These are phyloP conservation scores for Malthinus flaveolus DNA, from an alignment of 2,888 invertebrate species.

Conservation along the genomic window DNA sequence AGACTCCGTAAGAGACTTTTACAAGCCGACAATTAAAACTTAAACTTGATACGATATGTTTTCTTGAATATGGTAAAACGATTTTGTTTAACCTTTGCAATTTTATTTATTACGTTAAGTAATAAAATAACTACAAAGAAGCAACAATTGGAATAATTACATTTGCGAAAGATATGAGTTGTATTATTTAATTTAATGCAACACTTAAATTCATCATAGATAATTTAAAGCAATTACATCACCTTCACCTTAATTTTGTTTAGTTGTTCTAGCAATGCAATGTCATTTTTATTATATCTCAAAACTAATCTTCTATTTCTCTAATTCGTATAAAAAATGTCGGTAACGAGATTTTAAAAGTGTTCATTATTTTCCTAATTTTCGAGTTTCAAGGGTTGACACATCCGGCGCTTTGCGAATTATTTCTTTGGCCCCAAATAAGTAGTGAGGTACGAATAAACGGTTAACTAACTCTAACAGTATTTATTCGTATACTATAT, in stretches of 20 bases:
- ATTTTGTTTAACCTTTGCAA: too few relatives aligned
- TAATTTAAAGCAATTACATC: conserved; percentile 46
- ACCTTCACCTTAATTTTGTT: conserved; percentile 46
- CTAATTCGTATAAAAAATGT: conserved; percentile 15
- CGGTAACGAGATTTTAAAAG: conserved; percentile 10
- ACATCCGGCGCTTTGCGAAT: too few relatives aligned
- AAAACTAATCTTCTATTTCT: conserved; percentile 19
- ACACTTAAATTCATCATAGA: conserved; percentile 44
- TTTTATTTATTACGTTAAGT: too few relatives aligned
- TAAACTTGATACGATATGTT: background rate
- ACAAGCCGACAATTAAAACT: conserved; percentile 47
- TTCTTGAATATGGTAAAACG: too few relatives aligned
- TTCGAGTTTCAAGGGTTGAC: too few relatives aligned
- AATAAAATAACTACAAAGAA: too few relatives aligned
- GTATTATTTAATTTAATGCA: conserved; percentile 44
- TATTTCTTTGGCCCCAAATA: too few relatives aligned
- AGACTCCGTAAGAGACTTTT: conserved; percentile 36
- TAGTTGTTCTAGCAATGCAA: conserved; percentile 23
- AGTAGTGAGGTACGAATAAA: too few relatives aligned
- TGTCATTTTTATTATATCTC: conserved; percentile 6
- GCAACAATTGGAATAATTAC: conserved; percentile 14
- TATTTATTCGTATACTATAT: too few relatives aligned
- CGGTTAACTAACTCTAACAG: too few relatives aligned
- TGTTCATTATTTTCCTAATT: background rate
- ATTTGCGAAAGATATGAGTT: conserved; percentile 36